phyloP scores from a whole-genome alignment of 2,888 invertebrate species.

The Brachycybe producta region DNA sequence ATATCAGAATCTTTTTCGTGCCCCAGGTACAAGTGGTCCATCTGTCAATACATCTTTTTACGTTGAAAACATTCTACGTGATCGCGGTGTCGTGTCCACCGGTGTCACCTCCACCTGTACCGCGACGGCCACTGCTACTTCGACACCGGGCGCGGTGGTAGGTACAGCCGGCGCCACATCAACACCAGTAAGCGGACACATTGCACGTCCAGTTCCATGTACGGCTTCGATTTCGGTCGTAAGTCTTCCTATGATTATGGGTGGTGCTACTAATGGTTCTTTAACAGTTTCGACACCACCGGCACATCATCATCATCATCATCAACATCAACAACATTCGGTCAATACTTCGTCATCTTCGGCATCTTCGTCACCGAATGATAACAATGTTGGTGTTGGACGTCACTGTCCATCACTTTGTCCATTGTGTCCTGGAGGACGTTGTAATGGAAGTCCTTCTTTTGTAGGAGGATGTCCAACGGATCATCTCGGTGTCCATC shows the following conservation, averaged over 20 bases:
- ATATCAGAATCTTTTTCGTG: constrained; percentile 6
- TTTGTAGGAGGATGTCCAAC: background rate
- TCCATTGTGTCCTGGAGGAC: constrained; percentile 6
- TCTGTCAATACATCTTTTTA: constrained; percentile 22
- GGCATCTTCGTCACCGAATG: background rate
- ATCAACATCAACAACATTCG: background rate
- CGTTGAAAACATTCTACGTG: constrained; percentile 24
- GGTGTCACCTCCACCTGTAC: constrained; percentile 11
- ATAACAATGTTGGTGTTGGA: too few species aligned
- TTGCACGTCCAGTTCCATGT: constrained; percentile 21
- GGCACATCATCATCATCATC: background rate
- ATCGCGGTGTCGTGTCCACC: constrained; percentile 20
- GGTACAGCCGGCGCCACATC: background rate
- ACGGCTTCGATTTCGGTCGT: constrained; percentile 2
- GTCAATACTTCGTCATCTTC: constrained; percentile 2
- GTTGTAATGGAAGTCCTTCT: background rate
- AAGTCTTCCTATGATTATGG: background rate
- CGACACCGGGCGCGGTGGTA: constrained; percentile 9
- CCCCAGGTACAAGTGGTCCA: background rate
- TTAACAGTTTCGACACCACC: background rate
- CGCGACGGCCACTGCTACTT: background rate
- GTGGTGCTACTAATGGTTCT: background rate
- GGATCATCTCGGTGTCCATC: background rate
- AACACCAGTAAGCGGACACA: constrained; percentile 17
- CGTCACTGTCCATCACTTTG: background rate